Conservation (phyloP, 2,113 vertebrate genomes). For the Butastur rufipennis region DNA sequence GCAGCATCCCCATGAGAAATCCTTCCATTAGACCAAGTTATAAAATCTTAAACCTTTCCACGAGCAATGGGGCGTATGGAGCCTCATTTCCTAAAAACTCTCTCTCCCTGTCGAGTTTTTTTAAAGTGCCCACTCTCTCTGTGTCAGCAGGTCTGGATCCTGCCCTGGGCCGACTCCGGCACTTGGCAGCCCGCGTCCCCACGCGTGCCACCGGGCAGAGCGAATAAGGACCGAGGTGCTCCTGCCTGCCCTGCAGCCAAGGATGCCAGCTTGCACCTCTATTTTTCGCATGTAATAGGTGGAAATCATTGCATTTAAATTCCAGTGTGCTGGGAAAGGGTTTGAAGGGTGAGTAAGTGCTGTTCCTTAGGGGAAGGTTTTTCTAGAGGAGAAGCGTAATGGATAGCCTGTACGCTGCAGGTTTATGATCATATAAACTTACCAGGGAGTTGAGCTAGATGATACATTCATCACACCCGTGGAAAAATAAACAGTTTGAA, state of each 20-base stretch:
- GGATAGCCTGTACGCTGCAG: background rate
- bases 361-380: background rate
- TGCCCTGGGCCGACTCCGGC: background rate
- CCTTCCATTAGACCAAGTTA: background rate
- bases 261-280: background rate
- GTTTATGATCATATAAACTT: background rate
- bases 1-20: background rate
- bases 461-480: accelerated
- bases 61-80: accelerated
- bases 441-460: background rate
- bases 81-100: background rate
- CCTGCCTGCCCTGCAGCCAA: background rate
- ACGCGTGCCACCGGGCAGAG: accelerated
- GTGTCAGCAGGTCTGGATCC: background rate
- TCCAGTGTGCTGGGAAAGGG: background rate
- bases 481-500: background rate
- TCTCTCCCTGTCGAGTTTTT: background rate
- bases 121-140: background rate
- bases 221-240: background rate
- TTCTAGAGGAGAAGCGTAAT: background rate
- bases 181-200: accelerated
- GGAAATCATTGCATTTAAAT: background rate
- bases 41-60: background rate
- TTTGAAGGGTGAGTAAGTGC: background rate
- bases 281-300: accelerated